These are phyloP conservation scores for Netelia melanura DNA, from an alignment of 2,888 invertebrate genomes.

Conservation along the genomic window DNA sequence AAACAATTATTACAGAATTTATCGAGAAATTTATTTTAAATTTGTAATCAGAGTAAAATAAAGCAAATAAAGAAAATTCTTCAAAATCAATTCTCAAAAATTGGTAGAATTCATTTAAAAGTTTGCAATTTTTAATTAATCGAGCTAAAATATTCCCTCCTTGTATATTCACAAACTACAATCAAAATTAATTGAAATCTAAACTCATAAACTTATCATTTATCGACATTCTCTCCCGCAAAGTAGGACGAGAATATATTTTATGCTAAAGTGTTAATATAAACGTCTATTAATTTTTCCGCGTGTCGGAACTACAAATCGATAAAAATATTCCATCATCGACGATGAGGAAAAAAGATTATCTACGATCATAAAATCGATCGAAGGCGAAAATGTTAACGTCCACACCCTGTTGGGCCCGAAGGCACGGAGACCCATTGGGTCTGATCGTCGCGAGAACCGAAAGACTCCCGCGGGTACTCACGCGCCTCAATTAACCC, in stretches of 20 bases:
- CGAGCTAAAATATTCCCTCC: background rate
- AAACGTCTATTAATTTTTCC: too few relatives aligned
- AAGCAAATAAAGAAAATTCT: background rate
- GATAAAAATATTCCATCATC: background rate
- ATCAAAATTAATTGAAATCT: background rate
- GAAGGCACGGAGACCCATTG: slow-evolving; percentile 29
- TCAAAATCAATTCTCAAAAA: background rate
- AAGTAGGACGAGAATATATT: too few relatives aligned
- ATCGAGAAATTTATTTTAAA: too few relatives aligned
- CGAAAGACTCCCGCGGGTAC: slow-evolving; percentile 64
- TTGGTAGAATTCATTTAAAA: too few relatives aligned
- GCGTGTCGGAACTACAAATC: too few relatives aligned
- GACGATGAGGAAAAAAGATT: background rate
- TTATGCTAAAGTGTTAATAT: too few relatives aligned
- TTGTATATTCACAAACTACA: background rate
- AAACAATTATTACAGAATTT: too few relatives aligned
- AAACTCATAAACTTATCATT: too few relatives aligned
- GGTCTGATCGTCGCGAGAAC: slow-evolving; percentile 53
- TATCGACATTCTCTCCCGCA: too few relatives aligned
- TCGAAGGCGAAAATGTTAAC: slow-evolving; percentile 42
- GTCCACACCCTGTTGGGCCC: slow-evolving; percentile 48
- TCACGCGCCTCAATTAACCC: slow-evolving; percentile 67
- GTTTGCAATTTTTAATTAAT: background rate
- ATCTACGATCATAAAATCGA: slow-evolving; percentile 21
- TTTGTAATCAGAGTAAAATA: background rate